A percentile compares a stretch with the other conserved stretches of the same genome.
Conservation (phyloP, 2,888 invertebrate genomes). For the Ochropleura plecta region DNA sequence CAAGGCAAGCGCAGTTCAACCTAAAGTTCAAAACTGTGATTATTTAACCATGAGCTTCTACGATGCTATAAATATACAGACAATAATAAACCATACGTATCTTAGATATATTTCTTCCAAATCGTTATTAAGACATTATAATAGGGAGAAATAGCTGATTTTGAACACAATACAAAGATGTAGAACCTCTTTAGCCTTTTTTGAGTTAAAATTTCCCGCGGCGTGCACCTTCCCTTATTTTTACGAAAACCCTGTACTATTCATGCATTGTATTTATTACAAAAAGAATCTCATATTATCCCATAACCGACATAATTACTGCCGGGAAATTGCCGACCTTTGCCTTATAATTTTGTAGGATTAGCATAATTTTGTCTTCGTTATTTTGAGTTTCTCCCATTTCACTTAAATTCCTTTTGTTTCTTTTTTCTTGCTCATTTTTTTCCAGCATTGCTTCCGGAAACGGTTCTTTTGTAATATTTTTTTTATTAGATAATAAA, state of each 20-base stretch:
- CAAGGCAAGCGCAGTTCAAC: too few species aligned
- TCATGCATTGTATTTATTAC: background rate
- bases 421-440: constrained; percentile 1
- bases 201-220: background rate
- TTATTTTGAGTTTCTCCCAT: constrained; percentile 11
- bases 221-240: background rate
- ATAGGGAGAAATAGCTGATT: constrained; percentile 4
- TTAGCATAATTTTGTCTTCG: constrained; percentile 36
- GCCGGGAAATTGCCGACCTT: constrained; percentile 21
- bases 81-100: background rate
- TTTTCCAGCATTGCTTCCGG: background rate
- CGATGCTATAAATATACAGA: background rate
- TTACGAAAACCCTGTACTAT: constrained; percentile 6
- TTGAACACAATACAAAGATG: constrained; percentile 25
- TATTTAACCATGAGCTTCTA: too few species aligned
- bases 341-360: constrained; percentile 24
- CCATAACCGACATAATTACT: constrained; percentile 29
- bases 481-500: too few species aligned
- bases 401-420: constrained; percentile 19
- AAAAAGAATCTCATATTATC: constrained; percentile 22
- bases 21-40: too few species aligned
- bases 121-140: constrained; percentile 15
- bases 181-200: background rate
- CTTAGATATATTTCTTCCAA: background rate
- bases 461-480: background rate